Base-by-base conservation (phyloP, 2,888 invertebrate genomes). In the Mythimna albipuncta region DNA sequence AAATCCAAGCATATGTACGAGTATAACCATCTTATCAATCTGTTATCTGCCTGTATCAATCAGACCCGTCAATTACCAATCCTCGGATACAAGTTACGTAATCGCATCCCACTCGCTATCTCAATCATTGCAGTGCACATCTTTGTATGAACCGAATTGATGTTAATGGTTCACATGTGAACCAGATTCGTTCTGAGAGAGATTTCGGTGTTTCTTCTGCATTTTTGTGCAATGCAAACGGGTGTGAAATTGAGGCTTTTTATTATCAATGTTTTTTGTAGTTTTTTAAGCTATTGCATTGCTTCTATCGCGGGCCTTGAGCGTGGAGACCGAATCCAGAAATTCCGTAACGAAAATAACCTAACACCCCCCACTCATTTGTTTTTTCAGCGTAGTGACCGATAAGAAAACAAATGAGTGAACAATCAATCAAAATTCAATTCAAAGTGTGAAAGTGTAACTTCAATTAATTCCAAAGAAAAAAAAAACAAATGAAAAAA, bases 111-210 rank as follows among this genome's bases (percentile, higher is more conserved):
- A 64, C 66, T 50, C 44, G 19, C 64, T 64, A 62, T 68, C 44
- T 58, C 57, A 71, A 72, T 77, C 62, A 52, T 26, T 68, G 64
- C 54, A 58, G n/a, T 65, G 64, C 58, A 69, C 63, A 58, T 50
- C 77, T 64, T 72, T 55, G 69, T 69, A 58, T 57, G 58, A 63
- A 65, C 19, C 58, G 54, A 64, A 69, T 78, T 63, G 72, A 69
- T 69, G 69, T 72, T 73, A 82, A 73, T 73, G 57, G 26, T 47
- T n/a, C 82, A 79, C 11, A 71, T 77, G 82, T 69, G 68, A 16
- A 26, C 77, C 64, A 68, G 55, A 52, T 77, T 68, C 62, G 41
- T 9, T n/a, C 54, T 6, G 21, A 41, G 26, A 58, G 26, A 32
- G 26, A 41, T 80, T 75, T 69, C n/a, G 65, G 65, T 77, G 70